phyloP scores from a whole-genome alignment of 2,797 vertebrate species.

The Merluccius polli region DNA sequence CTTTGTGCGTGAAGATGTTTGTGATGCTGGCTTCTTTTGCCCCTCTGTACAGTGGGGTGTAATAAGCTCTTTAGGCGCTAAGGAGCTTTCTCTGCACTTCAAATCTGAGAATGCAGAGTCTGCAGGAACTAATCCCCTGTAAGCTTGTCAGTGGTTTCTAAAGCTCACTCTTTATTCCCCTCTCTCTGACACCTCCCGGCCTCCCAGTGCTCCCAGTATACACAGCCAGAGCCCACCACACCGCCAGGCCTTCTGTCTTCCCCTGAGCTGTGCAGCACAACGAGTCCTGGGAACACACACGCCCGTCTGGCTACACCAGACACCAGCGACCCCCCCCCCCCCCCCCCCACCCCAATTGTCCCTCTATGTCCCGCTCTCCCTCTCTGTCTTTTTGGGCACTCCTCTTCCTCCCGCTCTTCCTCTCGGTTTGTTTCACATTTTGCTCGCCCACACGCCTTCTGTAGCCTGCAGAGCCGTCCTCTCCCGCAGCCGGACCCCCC shows the following conservation, averaged over 20 bases:
- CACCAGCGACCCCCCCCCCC: not conserved
- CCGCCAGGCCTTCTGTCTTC: not conserved
- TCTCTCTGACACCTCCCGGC: not conserved
- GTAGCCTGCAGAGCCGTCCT: conserved; percentile 22
- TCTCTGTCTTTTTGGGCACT: not conserved
- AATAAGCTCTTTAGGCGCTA: conserved; percentile 77
- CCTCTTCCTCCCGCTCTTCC: not conserved
- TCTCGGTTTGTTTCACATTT: not conserved
- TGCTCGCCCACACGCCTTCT: conserved; percentile 46
- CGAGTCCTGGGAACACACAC: conserved; percentile 1
- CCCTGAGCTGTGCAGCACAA: not conserved
- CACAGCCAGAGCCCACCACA: not conserved
- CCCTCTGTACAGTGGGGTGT: conserved; percentile 64
- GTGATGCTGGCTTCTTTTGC: conserved; percentile 71
- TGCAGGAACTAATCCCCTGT: conserved; percentile 79
- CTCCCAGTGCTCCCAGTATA: not conserved
- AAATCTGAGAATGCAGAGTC: conserved; percentile 79
- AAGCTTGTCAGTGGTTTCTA: conserved; percentile 77
- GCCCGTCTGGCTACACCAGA: not conserved
- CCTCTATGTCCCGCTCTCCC: not conserved
- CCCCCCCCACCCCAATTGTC: not conserved
- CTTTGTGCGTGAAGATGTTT: conserved; percentile 50
- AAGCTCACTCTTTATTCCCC: conserved; percentile 49
- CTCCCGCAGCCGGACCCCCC: conserved; percentile 17
- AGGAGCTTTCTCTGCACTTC: conserved; percentile 79